Evolutionary conservation across 2,113 vertebrate species (phyloP), one percentile per base, ranked within the genome.

Genomic region (Chaetorhynchus papuensis): DNA sequence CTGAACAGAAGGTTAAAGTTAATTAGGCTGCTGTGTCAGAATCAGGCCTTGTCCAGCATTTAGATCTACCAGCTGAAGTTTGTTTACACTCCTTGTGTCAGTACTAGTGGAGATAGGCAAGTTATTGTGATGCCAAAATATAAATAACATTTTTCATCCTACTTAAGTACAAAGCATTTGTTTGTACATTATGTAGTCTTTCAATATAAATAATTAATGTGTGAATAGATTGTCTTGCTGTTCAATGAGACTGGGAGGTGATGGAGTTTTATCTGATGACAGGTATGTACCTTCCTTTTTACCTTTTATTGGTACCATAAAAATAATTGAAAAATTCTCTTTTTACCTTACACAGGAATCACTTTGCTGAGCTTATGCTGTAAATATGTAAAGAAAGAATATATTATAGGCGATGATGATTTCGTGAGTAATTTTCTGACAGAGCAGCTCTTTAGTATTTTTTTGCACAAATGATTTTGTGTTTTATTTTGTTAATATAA

Each of bases 141-240:
- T 12, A 42, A 69, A 88, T 63, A 72, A 57, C 6, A 59, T 47
- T 90, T 93, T 94, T 93, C 37, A 80, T 26, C 6, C 20, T 83
- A 52, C 26, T 76, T 77, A 70, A 54, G 65, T 88, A 15, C 37
- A 76, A 91, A 71, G 11, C 15, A 20, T 26, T 70, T 63, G 22
- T 92, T 88, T 80, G 14, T 41, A 60, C 33, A 28, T 4, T 19
- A 63, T 50, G 19, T 10, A 86, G 13, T 63, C 39, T 86, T 96
- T 93, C 52, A 77, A 17, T 91, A 75, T 90, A 80, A 87, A 77
- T 93, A 85, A 94, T 91, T 96, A 91, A 83, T 22, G 54, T 75
- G 39, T 87, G 23, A 57, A 80, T 80, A 37, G 64, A 35, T 47
- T 70, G 19, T 45, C 37, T 39, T 65, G 47, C 12, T 54, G 21